Conservation (phyloP, 1,140 invertebrate species). For the Heliconius melpomene region DNA sequence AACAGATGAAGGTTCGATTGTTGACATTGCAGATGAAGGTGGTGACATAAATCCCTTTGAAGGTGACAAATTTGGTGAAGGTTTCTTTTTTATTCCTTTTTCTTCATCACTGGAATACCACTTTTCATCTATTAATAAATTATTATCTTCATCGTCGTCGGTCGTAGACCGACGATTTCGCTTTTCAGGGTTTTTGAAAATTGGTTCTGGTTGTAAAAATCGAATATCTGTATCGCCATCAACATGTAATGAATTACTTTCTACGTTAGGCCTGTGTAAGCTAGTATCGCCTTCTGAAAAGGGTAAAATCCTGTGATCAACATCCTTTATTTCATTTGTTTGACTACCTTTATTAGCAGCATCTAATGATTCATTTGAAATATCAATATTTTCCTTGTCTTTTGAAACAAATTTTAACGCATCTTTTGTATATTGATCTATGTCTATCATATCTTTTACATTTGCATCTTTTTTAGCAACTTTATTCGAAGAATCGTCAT, state of each 20-base stretch:
- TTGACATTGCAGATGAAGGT: slow-evolving; percentile 60
- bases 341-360: slow-evolving; percentile 51
- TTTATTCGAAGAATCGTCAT: slow-evolving; percentile 52
- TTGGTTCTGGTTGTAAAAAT: slow-evolving; percentile 68
- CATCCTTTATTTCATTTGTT: slow-evolving; percentile 76
- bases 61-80: slow-evolving; percentile 63
- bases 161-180: slow-evolving; percentile 77
- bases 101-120: slow-evolving; percentile 91
- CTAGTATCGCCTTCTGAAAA: slow-evolving; percentile 69
- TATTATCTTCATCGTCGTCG: slow-evolving; percentile 80
- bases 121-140: slow-evolving; percentile 84
- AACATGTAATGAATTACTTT: slow-evolving; percentile 66
- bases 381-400: slow-evolving; percentile 76
- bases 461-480: slow-evolving; percentile 48
- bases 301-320: slow-evolving; percentile 78
- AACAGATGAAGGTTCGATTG: slow-evolving; percentile 79
- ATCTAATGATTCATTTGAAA: slow-evolving; percentile 68
- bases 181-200: slow-evolving; percentile 75
- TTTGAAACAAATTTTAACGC: slow-evolving; percentile 78
- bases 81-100: slow-evolving; percentile 70
- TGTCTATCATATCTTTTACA: slow-evolving; percentile 76
- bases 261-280: slow-evolving; percentile 43
- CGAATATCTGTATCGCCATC: slow-evolving; percentile 80
- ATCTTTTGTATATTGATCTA: slow-evolving; percentile 80
- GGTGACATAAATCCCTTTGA: slow-evolving; percentile 58